A percentile compares a stretch with the other conserved stretches of the same genome.
These are phyloP conservation scores for Apistogramma diplotaenia DNA, from an alignment of 2,113 vertebrate species.

Conservation along the genomic window DNA sequence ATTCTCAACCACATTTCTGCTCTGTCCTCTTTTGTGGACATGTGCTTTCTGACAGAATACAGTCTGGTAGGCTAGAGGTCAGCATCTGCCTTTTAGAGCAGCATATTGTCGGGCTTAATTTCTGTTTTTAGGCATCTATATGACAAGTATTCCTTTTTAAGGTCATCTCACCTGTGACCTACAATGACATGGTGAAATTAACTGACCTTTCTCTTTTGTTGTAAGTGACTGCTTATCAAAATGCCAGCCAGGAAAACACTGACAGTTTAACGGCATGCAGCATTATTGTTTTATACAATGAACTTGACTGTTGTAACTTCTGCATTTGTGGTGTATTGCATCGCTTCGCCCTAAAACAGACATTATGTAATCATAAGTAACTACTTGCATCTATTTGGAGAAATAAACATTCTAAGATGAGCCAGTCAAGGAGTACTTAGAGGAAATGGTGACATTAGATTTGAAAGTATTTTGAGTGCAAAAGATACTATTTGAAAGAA, in stretches of 20 bases:
- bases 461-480: not conserved
- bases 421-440: not conserved
- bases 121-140: not conserved
- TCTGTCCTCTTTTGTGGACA: slow-evolving; percentile 47
- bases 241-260: not conserved
- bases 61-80: slow-evolving; percentile 29
- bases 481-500: slow-evolving; percentile 12
- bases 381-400: not conserved
- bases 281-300: not conserved
- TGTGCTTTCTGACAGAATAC: slow-evolving; percentile 7
- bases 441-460: slow-evolving; percentile 7
- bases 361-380: slow-evolving; percentile 25
- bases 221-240: not conserved
- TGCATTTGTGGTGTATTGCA: slow-evolving; percentile 17
- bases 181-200: not conserved
- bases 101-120: not conserved
- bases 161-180: not conserved
- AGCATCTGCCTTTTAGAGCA: not conserved
- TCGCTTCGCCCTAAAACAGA: not conserved
- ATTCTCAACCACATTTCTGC: slow-evolving; percentile 45
- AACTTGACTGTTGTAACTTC: slow-evolving; percentile 7
- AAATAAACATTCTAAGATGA: slow-evolving; percentile 8
- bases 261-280: not conserved
- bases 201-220: not conserved
- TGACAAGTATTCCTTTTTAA: not conserved